A percentile compares a stretch with the other conserved stretches of the same genome.
phyloP scores from a whole-genome alignment of 2,113 vertebrate species.

The Heliornis fulica region DNA sequence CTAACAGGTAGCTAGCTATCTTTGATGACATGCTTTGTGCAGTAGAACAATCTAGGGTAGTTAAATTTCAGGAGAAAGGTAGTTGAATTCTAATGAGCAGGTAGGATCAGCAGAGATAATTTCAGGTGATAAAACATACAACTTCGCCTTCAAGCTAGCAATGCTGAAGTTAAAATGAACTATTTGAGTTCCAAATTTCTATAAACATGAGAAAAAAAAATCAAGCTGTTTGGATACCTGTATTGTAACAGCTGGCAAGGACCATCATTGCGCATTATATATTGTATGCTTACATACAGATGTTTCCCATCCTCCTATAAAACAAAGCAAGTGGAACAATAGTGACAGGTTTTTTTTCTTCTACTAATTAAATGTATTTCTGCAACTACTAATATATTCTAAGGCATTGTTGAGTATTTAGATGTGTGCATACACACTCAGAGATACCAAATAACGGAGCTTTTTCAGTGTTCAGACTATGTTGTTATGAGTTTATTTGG shows the following conservation, averaged over 20 bases:
- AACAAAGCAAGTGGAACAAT: background rate
- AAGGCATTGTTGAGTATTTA: background rate
- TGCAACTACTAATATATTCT: background rate
- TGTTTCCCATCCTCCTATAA: background rate
- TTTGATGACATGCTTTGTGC: background rate
- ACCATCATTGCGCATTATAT: background rate
- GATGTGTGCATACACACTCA: background rate
- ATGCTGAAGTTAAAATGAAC: background rate
- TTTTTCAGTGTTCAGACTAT: background rate
- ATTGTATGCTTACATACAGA: background rate
- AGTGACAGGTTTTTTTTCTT: background rate
- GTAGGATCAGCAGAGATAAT: background rate
- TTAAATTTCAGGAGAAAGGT: background rate
- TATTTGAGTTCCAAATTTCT: background rate
- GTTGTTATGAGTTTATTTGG: background rate
- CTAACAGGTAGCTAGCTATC: background rate
- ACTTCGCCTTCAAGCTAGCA: background rate
- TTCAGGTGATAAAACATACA: background rate
- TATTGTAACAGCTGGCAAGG: background rate
- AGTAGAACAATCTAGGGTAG: background rate
- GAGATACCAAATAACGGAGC: background rate
- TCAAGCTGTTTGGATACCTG: background rate
- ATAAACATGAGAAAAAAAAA: background rate
- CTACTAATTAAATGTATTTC: background rate
- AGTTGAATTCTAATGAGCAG: background rate